A percentile compares a stretch with the other conserved stretches of the same genome.
Conservation (phyloP, 2,113 vertebrate genomes). For the Felis catus region DNA sequence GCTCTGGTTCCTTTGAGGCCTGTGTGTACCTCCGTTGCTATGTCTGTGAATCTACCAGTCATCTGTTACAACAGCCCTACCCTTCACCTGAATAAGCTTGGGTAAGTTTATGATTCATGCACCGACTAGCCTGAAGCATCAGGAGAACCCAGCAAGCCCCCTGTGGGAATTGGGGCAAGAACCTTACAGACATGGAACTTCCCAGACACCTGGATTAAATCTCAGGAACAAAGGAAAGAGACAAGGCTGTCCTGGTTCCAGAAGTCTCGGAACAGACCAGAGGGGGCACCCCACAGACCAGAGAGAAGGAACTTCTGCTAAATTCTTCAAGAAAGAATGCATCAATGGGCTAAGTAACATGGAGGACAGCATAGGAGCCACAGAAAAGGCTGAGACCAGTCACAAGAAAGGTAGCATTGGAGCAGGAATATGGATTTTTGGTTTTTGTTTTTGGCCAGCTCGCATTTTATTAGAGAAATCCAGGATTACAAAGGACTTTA, state of each 20-base stretch:
- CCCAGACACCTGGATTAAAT: background rate
- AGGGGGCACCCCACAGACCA: background rate
- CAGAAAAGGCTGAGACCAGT: background rate
- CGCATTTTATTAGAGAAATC: conserved; percentile 55
- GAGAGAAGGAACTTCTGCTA: background rate
- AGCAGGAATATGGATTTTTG: background rate
- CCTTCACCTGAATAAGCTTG: background rate
- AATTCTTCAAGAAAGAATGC: background rate
- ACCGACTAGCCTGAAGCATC: background rate
- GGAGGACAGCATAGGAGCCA: background rate
- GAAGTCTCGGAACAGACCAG: background rate
- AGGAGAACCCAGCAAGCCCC: background rate
- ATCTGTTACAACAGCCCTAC: background rate
- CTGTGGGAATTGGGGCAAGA: background rate
- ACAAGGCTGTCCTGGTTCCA: background rate
- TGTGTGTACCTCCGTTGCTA: background rate
- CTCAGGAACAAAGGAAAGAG: background rate
- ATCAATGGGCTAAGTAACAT: background rate
- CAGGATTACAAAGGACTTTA: conserved; percentile 48
- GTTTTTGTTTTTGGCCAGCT: background rate
- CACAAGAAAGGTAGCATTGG: background rate
- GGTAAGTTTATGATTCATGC: background rate
- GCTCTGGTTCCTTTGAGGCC: background rate
- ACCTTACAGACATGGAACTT: background rate
- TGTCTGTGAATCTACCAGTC: background rate